A percentile compares a stretch with the other conserved stretches of the same genome.
Evolutionary conservation across 2,113 vertebrate species (phyloP).

Genomic region (Anarrhichthys ocellatus): DNA sequence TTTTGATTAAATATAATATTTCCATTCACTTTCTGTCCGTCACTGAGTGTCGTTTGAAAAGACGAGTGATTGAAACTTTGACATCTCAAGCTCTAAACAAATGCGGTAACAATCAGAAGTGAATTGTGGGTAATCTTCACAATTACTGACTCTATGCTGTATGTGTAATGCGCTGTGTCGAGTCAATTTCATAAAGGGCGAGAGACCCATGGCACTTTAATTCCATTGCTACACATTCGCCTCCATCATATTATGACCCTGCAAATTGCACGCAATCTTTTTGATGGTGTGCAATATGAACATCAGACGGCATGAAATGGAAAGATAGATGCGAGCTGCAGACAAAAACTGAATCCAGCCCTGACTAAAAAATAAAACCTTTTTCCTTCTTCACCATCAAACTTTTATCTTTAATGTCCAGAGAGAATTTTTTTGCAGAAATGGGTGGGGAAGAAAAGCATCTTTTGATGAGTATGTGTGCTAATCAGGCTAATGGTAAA

Average conservation of each 20-base stretch:
- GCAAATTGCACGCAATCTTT: slow-evolving; percentile 28
- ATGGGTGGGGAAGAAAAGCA: slow-evolving; percentile 18
- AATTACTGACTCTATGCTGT: slow-evolving; percentile 12
- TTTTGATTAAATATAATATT: not conserved
- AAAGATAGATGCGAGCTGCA: slow-evolving; percentile 7
- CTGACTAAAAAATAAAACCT: not conserved
- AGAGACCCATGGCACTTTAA: not conserved
- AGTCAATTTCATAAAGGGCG: slow-evolving; percentile 14
- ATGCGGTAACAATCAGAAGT: slow-evolving; percentile 17
- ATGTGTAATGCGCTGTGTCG: slow-evolving; percentile 4
- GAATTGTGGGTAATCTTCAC: slow-evolving; percentile 17
- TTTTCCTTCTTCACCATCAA: not conserved
- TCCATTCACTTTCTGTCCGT: not conserved
- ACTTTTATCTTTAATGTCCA: slow-evolving; percentile 8
- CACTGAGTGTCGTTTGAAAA: not conserved
- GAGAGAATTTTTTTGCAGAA: slow-evolving; percentile 20
- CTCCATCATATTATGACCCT: slow-evolving; percentile 32
- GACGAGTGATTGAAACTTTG: not conserved
- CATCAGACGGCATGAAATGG: slow-evolving; percentile 32
- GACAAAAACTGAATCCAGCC: slow-evolving; percentile 6
- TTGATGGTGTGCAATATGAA: slow-evolving; percentile 34
- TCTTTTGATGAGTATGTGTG: not conserved
- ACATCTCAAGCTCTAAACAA: slow-evolving; percentile 14
- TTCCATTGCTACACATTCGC: slow-evolving; percentile 28
- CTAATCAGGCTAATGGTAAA: slow-evolving; percentile 21